Evolutionary conservation across 2,797 vertebrate species (phyloP), one percentile per base, ranked within the genome.

Genomic region (Craterocephalus amniculus): DNA sequence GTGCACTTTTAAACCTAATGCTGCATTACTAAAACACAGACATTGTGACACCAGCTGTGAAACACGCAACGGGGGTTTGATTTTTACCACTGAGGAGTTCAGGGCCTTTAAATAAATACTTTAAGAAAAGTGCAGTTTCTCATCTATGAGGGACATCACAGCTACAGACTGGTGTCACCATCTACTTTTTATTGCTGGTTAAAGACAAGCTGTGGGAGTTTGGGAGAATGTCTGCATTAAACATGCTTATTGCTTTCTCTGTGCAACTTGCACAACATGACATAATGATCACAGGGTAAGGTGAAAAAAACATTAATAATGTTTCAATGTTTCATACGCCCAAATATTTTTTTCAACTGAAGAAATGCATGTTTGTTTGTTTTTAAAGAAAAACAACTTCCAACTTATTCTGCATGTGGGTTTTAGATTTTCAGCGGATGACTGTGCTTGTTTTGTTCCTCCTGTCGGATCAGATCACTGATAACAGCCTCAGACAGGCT

Each of bases 1-100:
- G 58, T 35, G 54, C 24, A 27, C 51, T 83, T 75, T 74, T 77
- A 5, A 65, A 76, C 70, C 58, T 74, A 84, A 84, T 1, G 24
- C 70, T 67, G 66, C 61, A 18, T 80, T 68, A 80, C 38, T 62
- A 63, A 80, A 65, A 51, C 43, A 55, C 65, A 79, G 63, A 79
- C 87, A 83, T 76, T 81, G 72, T 32, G 77, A 81, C 65, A 62
- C 51, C 66, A 72, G 72, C 70, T 81, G 64, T 24, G 13, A n/a
- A 65, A 58, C 31, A 70, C 45, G 55, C 8, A 26, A 60, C 67
- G 59, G 16, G 40, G 55, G 70, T 54, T 74, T 57, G 22, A 60
- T 61, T 72, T 34, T 68, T 31, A 57, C 38, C n/a, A 63, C 8
- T 22, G 9, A 57, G 49, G 8, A 63, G 63, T 16, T 61, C 58